These are phyloP conservation scores for Amphibalanus amphitrite DNA, from an alignment of 1,140 invertebrate genomes.

Conservation along the genomic window DNA sequence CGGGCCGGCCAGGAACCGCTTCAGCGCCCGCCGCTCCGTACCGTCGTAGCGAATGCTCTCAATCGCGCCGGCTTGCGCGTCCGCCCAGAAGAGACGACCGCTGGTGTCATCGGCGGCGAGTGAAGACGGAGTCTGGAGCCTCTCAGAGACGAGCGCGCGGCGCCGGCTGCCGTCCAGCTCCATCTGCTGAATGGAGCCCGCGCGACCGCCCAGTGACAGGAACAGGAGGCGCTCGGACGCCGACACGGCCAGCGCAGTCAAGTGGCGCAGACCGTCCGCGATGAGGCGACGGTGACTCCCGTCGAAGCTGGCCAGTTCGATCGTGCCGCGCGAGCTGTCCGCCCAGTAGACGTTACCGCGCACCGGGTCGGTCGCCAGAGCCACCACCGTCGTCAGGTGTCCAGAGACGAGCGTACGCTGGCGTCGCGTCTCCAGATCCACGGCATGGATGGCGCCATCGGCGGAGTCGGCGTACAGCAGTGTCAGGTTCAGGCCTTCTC, in stretches of 20 bases:
- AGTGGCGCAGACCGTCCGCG: not conserved
- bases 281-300: not conserved
- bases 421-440: not conserved
- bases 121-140: slow-evolving; percentile 31
- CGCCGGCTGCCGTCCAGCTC: slow-evolving; percentile 3
- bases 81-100: slow-evolving; percentile 44
- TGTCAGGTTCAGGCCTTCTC: not conserved
- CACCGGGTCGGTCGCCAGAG: not conserved
- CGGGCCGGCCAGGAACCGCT: not conserved
- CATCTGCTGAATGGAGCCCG: not conserved
- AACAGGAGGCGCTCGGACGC: not conserved
- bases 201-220: not conserved
- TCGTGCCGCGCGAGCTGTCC: not conserved
- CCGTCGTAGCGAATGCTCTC: slow-evolving; percentile 38
- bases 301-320: not conserved
- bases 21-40: slow-evolving; percentile 25
- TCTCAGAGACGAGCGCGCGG: slow-evolving; percentile 32
- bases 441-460: not conserved
- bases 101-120: slow-evolving; percentile 39
- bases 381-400: not conserved
- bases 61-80: slow-evolving; percentile 30
- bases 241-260: not conserved
- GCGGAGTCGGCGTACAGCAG: not conserved
- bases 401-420: not conserved
- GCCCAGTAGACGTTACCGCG: not conserved